These are phyloP conservation scores for Pseudopipra pipra DNA, from an alignment of 2,113 vertebrate species.

Conservation along the genomic window DNA sequence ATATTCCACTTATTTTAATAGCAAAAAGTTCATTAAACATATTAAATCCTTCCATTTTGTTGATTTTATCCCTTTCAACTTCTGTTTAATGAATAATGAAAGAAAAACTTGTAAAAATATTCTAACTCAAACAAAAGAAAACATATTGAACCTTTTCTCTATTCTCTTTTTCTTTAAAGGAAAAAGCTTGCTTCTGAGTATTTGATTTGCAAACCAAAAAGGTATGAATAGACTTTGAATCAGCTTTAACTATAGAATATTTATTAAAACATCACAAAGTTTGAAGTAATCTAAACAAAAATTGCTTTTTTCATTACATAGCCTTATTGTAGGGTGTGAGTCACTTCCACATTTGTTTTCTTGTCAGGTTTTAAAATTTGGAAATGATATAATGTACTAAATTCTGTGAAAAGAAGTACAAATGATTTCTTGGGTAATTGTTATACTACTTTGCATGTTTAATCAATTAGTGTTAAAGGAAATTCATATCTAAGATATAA, in stretches of 20 bases:
- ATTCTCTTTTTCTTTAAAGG: background rate
- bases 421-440: background rate
- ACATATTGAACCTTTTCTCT: fast-evolving
- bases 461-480: background rate
- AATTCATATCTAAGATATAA: background rate
- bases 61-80: background rate
- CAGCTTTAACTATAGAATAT: background rate
- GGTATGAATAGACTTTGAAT: background rate
- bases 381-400: background rate
- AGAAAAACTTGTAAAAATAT: background rate
- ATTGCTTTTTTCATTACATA: background rate
- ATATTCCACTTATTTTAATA: background rate
- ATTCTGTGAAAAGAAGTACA: background rate
- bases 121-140: background rate
- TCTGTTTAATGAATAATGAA: background rate
- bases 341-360: background rate
- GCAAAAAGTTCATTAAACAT: background rate
- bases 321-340: background rate
- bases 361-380: conserved; percentile 5
- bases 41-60: background rate
- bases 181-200: background rate
- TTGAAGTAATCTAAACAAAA: background rate
- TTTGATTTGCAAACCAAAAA: background rate
- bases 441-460: background rate
- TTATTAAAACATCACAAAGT: conserved; percentile 12